Base-by-base conservation (phyloP, 2,113 vertebrate genomes). In the Hydrochoerus hydrochaeris region DNA sequence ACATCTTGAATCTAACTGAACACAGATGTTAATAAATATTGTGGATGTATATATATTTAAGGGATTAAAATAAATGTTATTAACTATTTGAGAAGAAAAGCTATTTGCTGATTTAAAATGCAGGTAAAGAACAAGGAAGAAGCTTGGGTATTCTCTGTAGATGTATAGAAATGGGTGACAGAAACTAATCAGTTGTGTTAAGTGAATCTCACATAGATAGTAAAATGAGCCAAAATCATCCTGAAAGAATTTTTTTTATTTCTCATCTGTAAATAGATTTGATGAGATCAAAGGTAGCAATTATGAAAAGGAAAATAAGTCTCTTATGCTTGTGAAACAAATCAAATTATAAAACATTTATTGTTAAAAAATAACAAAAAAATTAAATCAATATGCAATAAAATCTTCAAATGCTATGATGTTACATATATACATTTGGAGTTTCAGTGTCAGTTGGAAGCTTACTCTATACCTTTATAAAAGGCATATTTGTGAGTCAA, bases 111-210 rank as follows among this genome's bases (percentile, higher is more conserved):
- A 89, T 73, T 46, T 22, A 96, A 81, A 9, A 89, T 32, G 5
- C 49, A 52, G 24, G 9, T 78, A 7, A 65, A 16, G 32, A 75
- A 41, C 1, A 28, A 0, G 0, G 60, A 95, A 69, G 30, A 4
- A 38, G 19, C 11, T 8, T 0, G 94, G 78, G 92, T 95, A 83
- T 5, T 92, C 41, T 95, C 98, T 95, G 16, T 35, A 97, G 73
- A 60, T 26, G 78, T 2, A 88, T 83, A 0, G 44, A 95, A 96
- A 49, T 32, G 13, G 73, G 5, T 96, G 54, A 62, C 5, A 95
- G 38, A 41, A 97, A 94, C 46, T 91, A 2, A 14, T 90, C 26
- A 19, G 38, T 94, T 75, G 38, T 77, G 44, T 0, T 24, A 95
- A 17, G 7, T 60, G 17, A 58, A 96, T 1, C 44, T 0, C 10